Conservation (phyloP, 1,140 invertebrate species). For the Cydia pomonella region DNA sequence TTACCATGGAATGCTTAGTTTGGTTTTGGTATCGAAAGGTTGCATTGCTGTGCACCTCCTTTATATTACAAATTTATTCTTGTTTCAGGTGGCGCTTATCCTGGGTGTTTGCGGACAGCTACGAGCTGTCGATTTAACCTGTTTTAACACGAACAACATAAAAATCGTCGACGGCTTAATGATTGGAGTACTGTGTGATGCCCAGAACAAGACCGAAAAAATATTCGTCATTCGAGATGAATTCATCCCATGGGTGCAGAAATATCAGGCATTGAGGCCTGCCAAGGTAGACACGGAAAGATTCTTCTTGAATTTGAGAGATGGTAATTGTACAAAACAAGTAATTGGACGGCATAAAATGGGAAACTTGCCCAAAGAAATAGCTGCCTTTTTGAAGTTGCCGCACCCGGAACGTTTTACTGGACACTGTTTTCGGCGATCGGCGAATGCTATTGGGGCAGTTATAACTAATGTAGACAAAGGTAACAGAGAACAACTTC, state of each 20-base stretch:
- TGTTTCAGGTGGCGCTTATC: constrained; percentile 1
- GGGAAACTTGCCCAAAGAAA: background rate
- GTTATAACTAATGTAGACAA: background rate
- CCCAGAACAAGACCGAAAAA: background rate
- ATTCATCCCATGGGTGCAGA: background rate
- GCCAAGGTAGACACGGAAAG: background rate
- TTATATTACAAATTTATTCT: background rate
- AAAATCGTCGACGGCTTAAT: background rate
- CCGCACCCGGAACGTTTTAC: background rate
- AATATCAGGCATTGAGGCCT: background rate
- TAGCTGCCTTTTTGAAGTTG: background rate
- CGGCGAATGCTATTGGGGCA: background rate
- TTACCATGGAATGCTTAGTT: no score
- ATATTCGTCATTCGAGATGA: constrained; percentile 2
- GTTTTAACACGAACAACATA: background rate
- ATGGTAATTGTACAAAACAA: background rate
- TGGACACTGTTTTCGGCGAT: constrained; percentile 3
- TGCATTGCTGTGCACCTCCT: no score
- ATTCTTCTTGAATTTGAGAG: background rate
- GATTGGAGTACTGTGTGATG: background rate
- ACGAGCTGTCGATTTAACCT: background rate
- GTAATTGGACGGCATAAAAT: constrained; percentile 2
- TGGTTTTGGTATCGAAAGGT: no score
- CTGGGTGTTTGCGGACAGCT: background rate
- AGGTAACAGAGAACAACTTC: background rate